Base-by-base conservation (phyloP, 2,888 invertebrate species). In the Brachyptera putata region DNA sequence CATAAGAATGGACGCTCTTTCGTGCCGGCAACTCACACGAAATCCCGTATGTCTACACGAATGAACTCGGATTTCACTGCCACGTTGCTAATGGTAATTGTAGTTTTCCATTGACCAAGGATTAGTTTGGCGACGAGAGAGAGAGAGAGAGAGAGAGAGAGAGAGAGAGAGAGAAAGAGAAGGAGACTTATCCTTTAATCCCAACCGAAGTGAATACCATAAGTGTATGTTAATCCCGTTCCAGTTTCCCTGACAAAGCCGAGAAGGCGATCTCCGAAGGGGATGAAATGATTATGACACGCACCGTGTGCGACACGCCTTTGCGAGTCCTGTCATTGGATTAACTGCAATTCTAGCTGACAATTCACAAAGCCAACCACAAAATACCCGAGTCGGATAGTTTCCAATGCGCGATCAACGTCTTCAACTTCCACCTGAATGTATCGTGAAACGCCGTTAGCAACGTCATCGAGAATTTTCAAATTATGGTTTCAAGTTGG, bases 401-500 rank as follows among this genome's bases (percentile, higher is more conserved):
- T 30, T 30, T 11, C 30, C 7, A 30, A 30, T 30, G 11, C 30
- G 30, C 30, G 30, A 5, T 30, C 30, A 11, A 30, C 11, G 11
- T 3, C 46, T 46, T n/a, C n/a, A 46, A 46, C 46, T 46, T 46
- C 24, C 46, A 46, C 11, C 46, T 46, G 46, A 24, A 46, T 46
- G 24, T 46, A n/a, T 21, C 24, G n/a, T n/a, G n/a, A n/a, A n/a
- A n/a, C 9, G 46, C n/a, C 22, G 46, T 46, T 14, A 16, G 24
- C 24, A 7, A 24, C 46, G 46, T 46, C 46, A 46, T 46, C 46
- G 18, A 41, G 16, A 41, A 24, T 21, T 21, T 21, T 24, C 22
- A 46, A 46, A 46, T 46, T 46, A 46, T 24, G 46, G 46, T 46
- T 46, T 46, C 24, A 46, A 46, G 46, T 46, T 46, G n/a, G n/a